Base-by-base conservation (phyloP, 2,888 invertebrate species). In the Drosophila acutilabella region DNA sequence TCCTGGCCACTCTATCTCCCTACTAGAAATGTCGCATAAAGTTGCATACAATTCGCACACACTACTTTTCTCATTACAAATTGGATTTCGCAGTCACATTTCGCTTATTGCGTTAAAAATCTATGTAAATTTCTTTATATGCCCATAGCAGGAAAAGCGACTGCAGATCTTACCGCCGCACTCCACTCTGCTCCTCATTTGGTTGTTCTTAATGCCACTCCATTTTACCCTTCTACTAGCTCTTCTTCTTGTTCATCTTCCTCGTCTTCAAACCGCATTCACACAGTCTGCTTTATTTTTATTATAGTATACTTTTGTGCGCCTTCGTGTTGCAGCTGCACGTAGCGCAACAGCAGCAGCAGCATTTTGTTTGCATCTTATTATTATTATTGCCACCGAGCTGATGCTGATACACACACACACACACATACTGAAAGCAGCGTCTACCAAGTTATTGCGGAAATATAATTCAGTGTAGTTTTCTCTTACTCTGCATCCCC, bases 71-170 rank as follows among this genome's bases (percentile, higher is more conserved):
- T 83, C 83, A 83, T 83, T 86, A 86, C 81, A 85, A 85, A 86
- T 85, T 85, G 85, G 84, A 85, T 85, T 86, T 85, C 59, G 82
- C 69, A 84, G 86, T 86, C 82, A 82, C 86, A 86, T 86, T 85
- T 86, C 72, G 84, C 86, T 86, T 85, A 85, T 85, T 85, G 79
- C 77, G 79, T 79, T 83, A 72, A 77, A 81, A 82, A 83, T 85
- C 83, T 82, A 83, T 85, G 83, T 71, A 85, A 81, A 85, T 81
- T 85, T 82, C 82, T 71, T 74, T 81, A 75, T 75, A 77, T 79
- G 85, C 78, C 65, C 76, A 74, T 54, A 65, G 51, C 65, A 54
- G 50, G 41, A 65, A 23, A 53, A 52, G 33, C 47, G 13, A 16
- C 23, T 8, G 7, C 23, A 6, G 42, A 13, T 36, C 16, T 16